Evolutionary conservation across 2,888 invertebrate species (phyloP), one percentile per base, ranked within the genome.

Genomic region (Heliconius ismenius): DNA sequence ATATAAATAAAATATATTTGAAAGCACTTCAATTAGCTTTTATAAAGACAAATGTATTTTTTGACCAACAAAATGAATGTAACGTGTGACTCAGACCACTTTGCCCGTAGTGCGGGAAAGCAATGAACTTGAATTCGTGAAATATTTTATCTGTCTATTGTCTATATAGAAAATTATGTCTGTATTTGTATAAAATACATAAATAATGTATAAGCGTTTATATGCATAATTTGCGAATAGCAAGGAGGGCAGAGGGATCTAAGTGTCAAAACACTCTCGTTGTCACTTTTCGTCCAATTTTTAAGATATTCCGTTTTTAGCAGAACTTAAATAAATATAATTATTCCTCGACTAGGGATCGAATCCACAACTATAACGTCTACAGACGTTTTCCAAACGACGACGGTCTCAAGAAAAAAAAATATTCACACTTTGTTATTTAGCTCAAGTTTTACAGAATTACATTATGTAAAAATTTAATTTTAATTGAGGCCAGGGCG

Each of bases 41-140:
- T 70, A 70, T 63, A 49, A 68, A 64, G 75, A 75, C 36, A 75
- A 75, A 75, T 75, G 32, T 62, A 26, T 70, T 70, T 75, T 75
- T 75, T 75, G 43, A 24, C 43, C 58, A 43, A 68, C 69, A 70
- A 69, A 63, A 70, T 70, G 32, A 75, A 70, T 26, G 43, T 62
- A 32, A 54, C 69, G 43, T 63, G 62, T 73, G 73, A 76, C 26
- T 76, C 76, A 76, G 49, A 76, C 58, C 58, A 75, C 49, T 70
- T 24, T 0, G 24, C 24, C 18, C 67, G 67, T 69, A 28, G 67
- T 60, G 60, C 43, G 32, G 75, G 69, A 64, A 76, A 74, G 54
- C 74, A 74, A 69, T 74, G 74, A 74, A 77, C 76, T 77, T 74
- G 76, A 63, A 69, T 68, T 68, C 26, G 21, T 28, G 69, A 54